Evolutionary conservation across 2,888 invertebrate genomes (phyloP).

Genomic region (Pseudococcus viburni): DNA sequence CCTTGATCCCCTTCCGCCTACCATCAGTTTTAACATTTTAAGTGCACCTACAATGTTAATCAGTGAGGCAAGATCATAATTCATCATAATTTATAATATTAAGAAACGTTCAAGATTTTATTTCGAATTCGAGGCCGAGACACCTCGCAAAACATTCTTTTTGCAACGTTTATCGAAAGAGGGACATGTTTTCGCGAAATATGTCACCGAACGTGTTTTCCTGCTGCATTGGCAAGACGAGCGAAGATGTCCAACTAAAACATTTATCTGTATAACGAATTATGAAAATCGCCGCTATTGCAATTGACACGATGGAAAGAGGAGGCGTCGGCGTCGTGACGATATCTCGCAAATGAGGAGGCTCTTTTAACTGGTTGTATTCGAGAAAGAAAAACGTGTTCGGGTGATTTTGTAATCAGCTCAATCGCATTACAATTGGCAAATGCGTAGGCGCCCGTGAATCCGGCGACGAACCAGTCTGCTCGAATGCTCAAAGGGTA

Average conservation of each 20-base stretch:
- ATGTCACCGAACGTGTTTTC: slow-evolving; percentile 39
- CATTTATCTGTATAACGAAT: not conserved
- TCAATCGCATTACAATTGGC: slow-evolving; percentile 11
- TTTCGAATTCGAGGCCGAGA: not conserved
- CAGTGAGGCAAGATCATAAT: not conserved
- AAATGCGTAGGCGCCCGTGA: slow-evolving; percentile 43
- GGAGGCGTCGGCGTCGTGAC: not conserved
- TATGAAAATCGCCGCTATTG: slow-evolving; percentile 27
- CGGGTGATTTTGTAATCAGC: slow-evolving; percentile 13
- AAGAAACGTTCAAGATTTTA: slow-evolving; percentile 1
- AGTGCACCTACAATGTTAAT: too few relatives aligned
- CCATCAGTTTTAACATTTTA: too few relatives aligned
- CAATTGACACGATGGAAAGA: not conserved
- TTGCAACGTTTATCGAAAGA: not conserved
- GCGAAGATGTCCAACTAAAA: not conserved
- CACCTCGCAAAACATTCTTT: not conserved
- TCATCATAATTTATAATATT: not conserved
- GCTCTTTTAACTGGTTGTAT: slow-evolving; percentile 21
- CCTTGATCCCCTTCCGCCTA: too few relatives aligned
- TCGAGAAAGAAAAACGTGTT: slow-evolving; percentile 4
- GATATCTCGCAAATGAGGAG: not conserved
- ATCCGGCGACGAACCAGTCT: slow-evolving; percentile 29
- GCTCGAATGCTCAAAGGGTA: not conserved
- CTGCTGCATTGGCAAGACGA: not conserved
- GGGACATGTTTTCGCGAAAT: slow-evolving; percentile 10